A percentile compares a stretch with the other conserved stretches of the same genome.
These are phyloP conservation scores for Zaprionus davidi DNA, from an alignment of 1,140 invertebrate species.

Conservation along the genomic window DNA sequence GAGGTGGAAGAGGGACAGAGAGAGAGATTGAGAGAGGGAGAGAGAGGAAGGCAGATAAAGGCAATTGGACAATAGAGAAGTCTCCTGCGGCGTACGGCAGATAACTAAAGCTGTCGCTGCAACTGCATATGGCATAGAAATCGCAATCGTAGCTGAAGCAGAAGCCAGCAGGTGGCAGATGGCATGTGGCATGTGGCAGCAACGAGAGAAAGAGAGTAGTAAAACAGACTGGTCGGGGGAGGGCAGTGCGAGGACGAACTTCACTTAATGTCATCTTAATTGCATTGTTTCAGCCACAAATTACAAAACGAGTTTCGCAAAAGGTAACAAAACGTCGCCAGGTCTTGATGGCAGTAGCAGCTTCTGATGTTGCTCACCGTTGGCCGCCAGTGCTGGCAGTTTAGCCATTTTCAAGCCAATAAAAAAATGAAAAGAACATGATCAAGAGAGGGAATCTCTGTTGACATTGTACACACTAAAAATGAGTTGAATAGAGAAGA, in stretches of 20 bases:
- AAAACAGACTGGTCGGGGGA: not conserved
- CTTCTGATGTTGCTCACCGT: conserved; percentile 1
- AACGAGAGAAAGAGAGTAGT: not conserved
- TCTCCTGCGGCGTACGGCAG: conserved; percentile 2
- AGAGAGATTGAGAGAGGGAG: not conserved
- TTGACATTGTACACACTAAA: not conserved
- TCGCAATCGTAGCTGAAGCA: conserved; percentile 19
- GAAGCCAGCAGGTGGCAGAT: conserved; percentile 11
- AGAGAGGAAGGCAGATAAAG: not conserved
- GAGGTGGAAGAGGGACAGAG: not conserved
- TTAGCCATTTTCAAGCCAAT: not conserved
- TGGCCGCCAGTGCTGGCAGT: conserved; percentile 5
- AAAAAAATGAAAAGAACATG: too few relatives aligned
- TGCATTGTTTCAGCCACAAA: conserved; percentile 81
- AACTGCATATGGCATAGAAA: conserved; percentile 16
- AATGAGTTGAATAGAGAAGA: too few relatives aligned
- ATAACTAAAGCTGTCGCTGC: conserved; percentile 13
- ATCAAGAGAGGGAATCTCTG: too few relatives aligned
- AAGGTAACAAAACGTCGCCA: conserved; percentile 72
- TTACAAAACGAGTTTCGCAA: conserved; percentile 78
- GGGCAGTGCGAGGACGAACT: conserved; percentile 37
- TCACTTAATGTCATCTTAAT: conserved; percentile 81
- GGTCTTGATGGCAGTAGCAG: conserved; percentile 23
- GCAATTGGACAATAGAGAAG: conserved; percentile 17
- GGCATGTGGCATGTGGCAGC: conserved; percentile 7